Base-by-base conservation (phyloP, 2,888 invertebrate species). In the Chloroclystis v-ata region DNA sequence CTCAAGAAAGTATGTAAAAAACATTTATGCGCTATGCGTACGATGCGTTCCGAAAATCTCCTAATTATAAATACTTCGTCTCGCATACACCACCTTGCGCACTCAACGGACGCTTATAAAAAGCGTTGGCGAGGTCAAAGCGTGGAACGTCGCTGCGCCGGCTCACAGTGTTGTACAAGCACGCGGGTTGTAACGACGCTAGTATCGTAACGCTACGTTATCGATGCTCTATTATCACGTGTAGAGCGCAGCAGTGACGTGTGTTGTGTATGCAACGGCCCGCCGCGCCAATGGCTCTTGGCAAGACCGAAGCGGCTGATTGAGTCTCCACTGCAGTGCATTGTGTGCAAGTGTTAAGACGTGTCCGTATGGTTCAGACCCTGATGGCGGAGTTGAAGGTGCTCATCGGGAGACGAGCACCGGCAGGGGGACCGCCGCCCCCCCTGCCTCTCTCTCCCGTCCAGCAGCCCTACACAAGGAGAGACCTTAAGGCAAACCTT, bases 371-470 rank as follows among this genome's bases (percentile, higher is more conserved):
- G 87, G 87, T 86, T 80, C 86, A 87, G 61, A 81, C 75, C 61
- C 69, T 85, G 75, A 88, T 89, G 88, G 85, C 88, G 55, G 89
- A 89, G 71, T 68, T 89, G 75, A 79, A 79, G 82, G 85, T 87
- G 83, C 82, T 88, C 71, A 82, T 85, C 65, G 88, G 85, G 69
- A 86, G 83, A 74, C 77, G 89, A 74, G 80, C 85, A 65, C 83
- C 79, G 63, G 62, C 72, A 49, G 80, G 77, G 62, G 77, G 73
- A 59, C 68, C 67, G 43, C 68, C 68, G 49, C 61, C 69, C 59
- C 63, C 52, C 70, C 55, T 62, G 70, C 54, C 63, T 64, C 47
- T 65, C 66, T 55, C 65, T 63, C 59, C 65, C 65, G 47, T 62
- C 65, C 84, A 79, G 46, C 84, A 78, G 49, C 81, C 78, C 47